A percentile compares a stretch with the other conserved stretches of the same genome.
Conservation (phyloP, 2,113 vertebrate species). For the Eptatretus burgeri region DNA sequence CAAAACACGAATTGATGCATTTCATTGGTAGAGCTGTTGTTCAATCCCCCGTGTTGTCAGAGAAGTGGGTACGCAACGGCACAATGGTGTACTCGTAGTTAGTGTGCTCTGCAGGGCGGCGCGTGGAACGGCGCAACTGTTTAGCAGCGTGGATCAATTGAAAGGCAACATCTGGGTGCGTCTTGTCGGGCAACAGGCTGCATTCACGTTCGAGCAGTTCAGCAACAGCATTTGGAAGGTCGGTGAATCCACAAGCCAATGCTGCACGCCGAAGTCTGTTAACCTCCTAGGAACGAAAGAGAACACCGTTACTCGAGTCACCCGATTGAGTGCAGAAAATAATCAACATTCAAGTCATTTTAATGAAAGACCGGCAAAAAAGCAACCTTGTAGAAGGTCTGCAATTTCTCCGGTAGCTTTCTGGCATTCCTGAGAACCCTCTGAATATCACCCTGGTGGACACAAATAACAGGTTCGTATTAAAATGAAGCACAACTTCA, state of each 20-base stretch:
- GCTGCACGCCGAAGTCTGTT: constrained; percentile 76
- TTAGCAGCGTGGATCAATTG: constrained; percentile 72
- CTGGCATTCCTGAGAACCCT: constrained; percentile 91
- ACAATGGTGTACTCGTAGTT: constrained; percentile 67
- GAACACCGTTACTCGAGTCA: no score
- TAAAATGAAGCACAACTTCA: no score
- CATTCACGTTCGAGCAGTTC: constrained; percentile 84
- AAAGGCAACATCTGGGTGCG: constrained; percentile 72
- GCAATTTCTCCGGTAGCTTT: constrained; percentile 87
- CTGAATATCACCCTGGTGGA: constrained; percentile 68
- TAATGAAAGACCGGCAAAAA: no score
- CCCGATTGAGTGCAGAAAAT: no score
- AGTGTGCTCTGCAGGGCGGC: constrained; percentile 40
- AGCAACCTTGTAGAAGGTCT: constrained; percentile 88
- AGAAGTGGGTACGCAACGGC: constrained; percentile 80
- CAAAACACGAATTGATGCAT: no score
- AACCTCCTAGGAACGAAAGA: constrained; percentile 31
- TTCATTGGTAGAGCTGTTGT: no score
- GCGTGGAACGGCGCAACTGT: constrained; percentile 68
- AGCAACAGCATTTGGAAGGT: constrained; percentile 65
- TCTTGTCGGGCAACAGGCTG: constrained; percentile 57
- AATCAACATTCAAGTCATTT: no score
- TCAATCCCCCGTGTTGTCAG: constrained; percentile 23
- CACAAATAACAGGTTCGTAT: neutral
- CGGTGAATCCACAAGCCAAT: constrained; percentile 73